phyloP scores from a whole-genome alignment of 2,797 vertebrate species.

The Lacerta viridis region DNA sequence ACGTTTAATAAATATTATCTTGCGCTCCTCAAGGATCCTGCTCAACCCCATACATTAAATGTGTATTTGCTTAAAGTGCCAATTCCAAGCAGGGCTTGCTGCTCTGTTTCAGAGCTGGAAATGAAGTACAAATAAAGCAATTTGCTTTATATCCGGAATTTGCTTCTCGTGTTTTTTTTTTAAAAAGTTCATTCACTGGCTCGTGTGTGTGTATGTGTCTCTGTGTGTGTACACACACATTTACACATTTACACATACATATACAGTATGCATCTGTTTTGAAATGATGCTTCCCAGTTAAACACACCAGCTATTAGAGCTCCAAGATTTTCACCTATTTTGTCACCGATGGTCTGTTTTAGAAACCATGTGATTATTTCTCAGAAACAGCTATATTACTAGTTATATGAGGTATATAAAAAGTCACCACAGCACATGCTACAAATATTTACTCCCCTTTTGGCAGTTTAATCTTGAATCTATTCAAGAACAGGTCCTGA shows the following conservation, averaged over 20 bases:
- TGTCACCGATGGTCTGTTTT: background rate
- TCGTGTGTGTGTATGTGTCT: background rate
- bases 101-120: conserved; percentile 66
- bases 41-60: conserved; percentile 61
- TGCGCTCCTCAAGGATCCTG: conserved; percentile 65
- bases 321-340: background rate
- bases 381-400: background rate
- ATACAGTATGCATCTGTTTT: background rate
- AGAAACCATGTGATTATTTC: background rate
- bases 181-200: conserved; percentile 60
- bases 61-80: conserved; percentile 74
- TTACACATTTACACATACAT: background rate
- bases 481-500: background rate
- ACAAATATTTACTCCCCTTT: background rate
- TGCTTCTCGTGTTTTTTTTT: conserved; percentile 68
- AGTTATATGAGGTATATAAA: background rate
- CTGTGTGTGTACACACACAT: background rate
- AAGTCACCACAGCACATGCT: background rate
- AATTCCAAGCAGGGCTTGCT: conserved; percentile 62
- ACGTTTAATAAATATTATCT: conserved; percentile 71
- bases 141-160: conserved; percentile 60
- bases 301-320: background rate
- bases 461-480: background rate
- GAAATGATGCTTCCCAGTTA: background rate
- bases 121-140: conserved; percentile 65